Percentiles rank a stretch among this genome's conserved stretches.
Conservation (phyloP, 2,797 vertebrate genomes). For the Lepus oiostolus region DNA sequence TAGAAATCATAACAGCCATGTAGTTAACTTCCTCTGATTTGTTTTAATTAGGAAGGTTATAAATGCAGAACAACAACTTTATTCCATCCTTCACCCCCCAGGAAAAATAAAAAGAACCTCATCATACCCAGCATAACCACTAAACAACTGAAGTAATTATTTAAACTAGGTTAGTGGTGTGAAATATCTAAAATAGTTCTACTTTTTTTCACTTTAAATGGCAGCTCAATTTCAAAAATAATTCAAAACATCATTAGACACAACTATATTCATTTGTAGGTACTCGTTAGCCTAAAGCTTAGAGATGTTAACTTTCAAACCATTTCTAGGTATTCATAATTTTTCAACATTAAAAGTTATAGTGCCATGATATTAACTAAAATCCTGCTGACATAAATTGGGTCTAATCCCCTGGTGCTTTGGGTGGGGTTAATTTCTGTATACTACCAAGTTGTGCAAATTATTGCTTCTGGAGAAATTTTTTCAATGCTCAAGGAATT, state of each 20-base stretch:
- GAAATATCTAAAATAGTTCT: slow-evolving; percentile 15
- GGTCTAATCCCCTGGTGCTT: slow-evolving; percentile 42
- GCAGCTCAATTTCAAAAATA: slow-evolving; percentile 46
- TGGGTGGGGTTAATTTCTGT: slow-evolving; percentile 62
- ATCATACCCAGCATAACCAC: background rate
- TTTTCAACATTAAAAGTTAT: slow-evolving; percentile 59
- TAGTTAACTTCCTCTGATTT: slow-evolving; percentile 76
- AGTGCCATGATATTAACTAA: slow-evolving; percentile 63
- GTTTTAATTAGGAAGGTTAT: slow-evolving; percentile 75
- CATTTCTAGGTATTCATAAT: slow-evolving; percentile 21
- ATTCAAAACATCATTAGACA: slow-evolving; percentile 13
- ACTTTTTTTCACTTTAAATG: slow-evolving; percentile 38
- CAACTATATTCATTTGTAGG: background rate
- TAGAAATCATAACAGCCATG: slow-evolving; percentile 70
- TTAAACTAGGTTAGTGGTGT: slow-evolving; percentile 37
- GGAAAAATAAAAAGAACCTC: background rate
- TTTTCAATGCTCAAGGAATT: background rate
- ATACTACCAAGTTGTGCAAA: slow-evolving; percentile 58
- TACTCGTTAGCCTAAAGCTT: slow-evolving; percentile 2
- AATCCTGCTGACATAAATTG: slow-evolving; percentile 30
- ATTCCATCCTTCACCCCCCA: background rate
- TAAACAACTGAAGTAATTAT: slow-evolving; percentile 64
- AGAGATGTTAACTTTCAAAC: slow-evolving; percentile 40
- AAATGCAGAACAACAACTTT: slow-evolving; percentile 72
- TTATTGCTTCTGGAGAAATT: slow-evolving; percentile 51